Base-by-base conservation (phyloP, 1,140 invertebrate genomes). In the Ceratina japonica region DNA sequence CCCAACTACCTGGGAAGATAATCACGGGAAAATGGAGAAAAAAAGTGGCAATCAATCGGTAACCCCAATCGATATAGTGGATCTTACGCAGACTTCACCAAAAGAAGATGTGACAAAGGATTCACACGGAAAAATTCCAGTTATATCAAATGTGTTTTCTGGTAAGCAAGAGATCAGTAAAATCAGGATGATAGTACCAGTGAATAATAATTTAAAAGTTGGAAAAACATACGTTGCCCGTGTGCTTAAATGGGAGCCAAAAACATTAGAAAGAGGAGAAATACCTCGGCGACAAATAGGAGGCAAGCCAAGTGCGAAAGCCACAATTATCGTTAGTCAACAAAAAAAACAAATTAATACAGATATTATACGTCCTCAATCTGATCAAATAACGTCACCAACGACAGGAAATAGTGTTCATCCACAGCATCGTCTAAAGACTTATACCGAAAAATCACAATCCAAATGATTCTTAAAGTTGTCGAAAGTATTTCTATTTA, bases 1-100 rank as follows among this genome's bases (percentile, higher is more conserved):
- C n/a, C 87, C 88, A 0, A 81, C 70, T 0, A 89, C 87, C 3
- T 90, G 89, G 89, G 63, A 86, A 10, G 87, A 87, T 61, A 71
- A 18, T 7, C 66, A 73, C 58, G 75, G 84, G n/a, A 84, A 83
- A 37, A 10, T 8, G 16, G 51, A 65, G 4, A 58, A 69, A 16
- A 0, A 13, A 12, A 68, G 66, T 44, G 51, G 63, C 31, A 44
- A 63, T 18, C 31, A 18, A 10, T n/a, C 58, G 37, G 77, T 78
- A 22, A 16, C 16, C 7, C 7, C 54, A 62, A 73, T 8, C 37
- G 31, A 37, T 16, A 75, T 82, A 16, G 58, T 85, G 56, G 82
- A 87, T 66, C 75, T 87, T 18, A 85, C 85, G 7, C 51, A 64
- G 31, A 75, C 85, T 13, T 15, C 56, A 8, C 1, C 62, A 0